These are phyloP conservation scores for Platorchestia sp. DNA, from an alignment of 1,140 invertebrate species.

Conservation along the genomic window DNA sequence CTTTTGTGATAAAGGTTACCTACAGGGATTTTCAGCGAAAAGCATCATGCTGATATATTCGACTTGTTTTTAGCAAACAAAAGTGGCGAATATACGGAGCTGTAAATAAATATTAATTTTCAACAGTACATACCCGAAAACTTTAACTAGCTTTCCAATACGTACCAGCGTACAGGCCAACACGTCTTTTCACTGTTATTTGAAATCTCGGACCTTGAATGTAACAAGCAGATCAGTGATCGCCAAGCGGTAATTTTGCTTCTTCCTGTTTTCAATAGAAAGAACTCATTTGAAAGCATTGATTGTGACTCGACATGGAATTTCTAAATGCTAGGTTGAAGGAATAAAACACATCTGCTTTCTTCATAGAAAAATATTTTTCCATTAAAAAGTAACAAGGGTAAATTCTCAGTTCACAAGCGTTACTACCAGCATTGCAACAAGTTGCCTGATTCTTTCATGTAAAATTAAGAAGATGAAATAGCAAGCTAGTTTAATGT, in stretches of 20 bases:
- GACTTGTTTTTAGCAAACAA: no score
- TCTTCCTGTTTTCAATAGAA: background rate
- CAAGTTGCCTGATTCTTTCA: background rate
- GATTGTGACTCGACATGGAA: no score
- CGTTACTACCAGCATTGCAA: background rate
- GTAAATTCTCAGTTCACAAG: background rate
- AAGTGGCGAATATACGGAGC: no score
- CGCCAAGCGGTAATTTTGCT: background rate
- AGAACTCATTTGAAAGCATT: background rate
- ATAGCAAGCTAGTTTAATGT: background rate
- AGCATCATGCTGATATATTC: no score
- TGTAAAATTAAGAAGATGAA: background rate
- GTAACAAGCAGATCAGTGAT: background rate
- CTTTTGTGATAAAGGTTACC: no score
- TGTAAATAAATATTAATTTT: no score
- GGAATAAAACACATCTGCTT: background rate
- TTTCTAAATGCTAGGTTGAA: background rate
- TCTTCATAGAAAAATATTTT: background rate
- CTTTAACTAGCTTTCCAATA: background rate
- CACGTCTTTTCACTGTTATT: background rate
- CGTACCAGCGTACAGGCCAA: background rate
- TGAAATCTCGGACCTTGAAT: background rate
- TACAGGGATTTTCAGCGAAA: no score
- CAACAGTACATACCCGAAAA: background rate
- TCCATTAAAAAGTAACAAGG: background rate